These are phyloP conservation scores for Pteropus rufus DNA, from an alignment of 2,797 vertebrate species.

Conservation along the genomic window DNA sequence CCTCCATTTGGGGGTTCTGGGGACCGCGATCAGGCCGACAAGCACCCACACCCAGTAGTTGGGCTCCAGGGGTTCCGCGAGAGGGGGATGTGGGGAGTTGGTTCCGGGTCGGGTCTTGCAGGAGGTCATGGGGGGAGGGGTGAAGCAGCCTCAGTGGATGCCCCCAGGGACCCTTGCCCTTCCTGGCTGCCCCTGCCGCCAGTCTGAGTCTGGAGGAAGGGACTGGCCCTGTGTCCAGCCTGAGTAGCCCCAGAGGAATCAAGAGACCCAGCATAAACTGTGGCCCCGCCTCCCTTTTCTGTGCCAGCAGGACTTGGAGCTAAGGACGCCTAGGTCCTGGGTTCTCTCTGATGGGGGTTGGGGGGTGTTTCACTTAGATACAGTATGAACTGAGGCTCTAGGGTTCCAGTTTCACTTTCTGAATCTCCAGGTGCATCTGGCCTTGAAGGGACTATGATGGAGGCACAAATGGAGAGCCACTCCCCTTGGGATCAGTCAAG, in stretches of 20 bases:
- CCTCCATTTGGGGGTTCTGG: constrained; percentile 52
- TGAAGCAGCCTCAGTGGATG: background rate
- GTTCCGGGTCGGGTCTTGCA: constrained; percentile 27
- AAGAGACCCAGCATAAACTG: constrained; percentile 23
- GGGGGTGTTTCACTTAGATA: background rate
- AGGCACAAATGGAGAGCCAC: background rate
- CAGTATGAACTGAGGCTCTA: background rate
- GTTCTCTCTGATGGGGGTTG: background rate
- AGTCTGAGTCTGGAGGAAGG: background rate
- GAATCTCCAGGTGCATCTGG: constrained; percentile 3
- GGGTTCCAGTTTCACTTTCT: background rate
- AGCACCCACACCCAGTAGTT: background rate
- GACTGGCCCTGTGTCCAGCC: background rate
- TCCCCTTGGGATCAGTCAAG: constrained; percentile 30
- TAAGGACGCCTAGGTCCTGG: constrained; percentile 44
- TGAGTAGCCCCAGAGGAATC: constrained; percentile 37
- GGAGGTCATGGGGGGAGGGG: constrained; percentile 34
- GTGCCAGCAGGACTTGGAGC: constrained; percentile 51
- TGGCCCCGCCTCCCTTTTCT: constrained; percentile 64
- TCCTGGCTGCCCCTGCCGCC: background rate
- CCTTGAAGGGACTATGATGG: background rate
- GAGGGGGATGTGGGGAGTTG: background rate
- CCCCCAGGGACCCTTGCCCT: constrained; percentile 34
- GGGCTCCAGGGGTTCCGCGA: background rate
- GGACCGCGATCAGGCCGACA: background rate